Base-by-base conservation (phyloP, 1,140 invertebrate species). In the Drosophila miranda region DNA sequence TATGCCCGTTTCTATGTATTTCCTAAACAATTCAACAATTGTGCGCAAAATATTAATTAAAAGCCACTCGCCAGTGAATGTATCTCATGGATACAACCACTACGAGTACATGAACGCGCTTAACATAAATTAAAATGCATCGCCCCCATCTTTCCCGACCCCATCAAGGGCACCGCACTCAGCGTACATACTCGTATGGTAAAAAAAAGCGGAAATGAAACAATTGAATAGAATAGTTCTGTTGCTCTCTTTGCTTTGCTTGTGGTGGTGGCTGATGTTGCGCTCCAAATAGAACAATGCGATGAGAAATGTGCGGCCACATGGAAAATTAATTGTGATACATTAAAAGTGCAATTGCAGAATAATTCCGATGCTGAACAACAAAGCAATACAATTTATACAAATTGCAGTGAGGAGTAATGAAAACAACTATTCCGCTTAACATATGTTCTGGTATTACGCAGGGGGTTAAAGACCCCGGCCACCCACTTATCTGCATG, bases 41-140 rank as follows among this genome's bases (percentile, higher is more conserved):
- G 49, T 46, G 56, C 49, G 57, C 70, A 62, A 75, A 79, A 83
- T 84, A 84, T 87, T 84, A 86, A 84, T 84, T 87, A 81, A 84
- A 84, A 77, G 73, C 57, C 77, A 80, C 63, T 70, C 26, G 41
- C 55, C 42, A 52, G 44, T 14, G n/a, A 52, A 50, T 67, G 58
- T 72, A 79, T 75, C 60, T 73, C 59, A 64, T 53, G 61, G 61
- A 57, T 75, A 55, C 78, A 59, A 46, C 44, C 38, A 68, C 54
- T 59, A 75, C 70, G 82, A 87, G 82, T 86, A 87, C 86, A 84
- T 84, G 81, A 86, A 77, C 77, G 82, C 81, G 82, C 55, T 87
- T 77, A 81, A 70, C 81, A 84, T 86, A 86, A 84, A 86, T 84
- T 81, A 80, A 74, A 75, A 77, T 66, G 70, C 56, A 49, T 73